Conservation (phyloP, 2,113 vertebrate species). For the Coryphaenoides rupestris region DNA sequence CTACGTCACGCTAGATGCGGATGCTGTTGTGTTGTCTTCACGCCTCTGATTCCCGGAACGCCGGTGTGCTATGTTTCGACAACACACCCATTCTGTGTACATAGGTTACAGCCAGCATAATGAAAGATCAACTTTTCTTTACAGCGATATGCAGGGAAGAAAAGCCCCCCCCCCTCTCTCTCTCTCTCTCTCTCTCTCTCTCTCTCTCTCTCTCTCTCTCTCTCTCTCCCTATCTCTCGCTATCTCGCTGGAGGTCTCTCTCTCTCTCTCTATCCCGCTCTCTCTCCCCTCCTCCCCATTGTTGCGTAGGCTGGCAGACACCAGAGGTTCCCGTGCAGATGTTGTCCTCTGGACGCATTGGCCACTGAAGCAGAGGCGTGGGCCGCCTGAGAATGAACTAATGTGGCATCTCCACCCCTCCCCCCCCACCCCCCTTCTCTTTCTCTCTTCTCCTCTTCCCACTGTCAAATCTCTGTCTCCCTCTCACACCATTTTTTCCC, state of each 20-base stretch:
- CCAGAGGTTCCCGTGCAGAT: constrained; percentile 16
- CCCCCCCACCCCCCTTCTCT: constrained; percentile 5
- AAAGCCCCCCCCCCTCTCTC: too few species aligned
- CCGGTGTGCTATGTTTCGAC: too few species aligned
- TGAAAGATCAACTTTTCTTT: too few species aligned
- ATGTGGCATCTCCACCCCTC: constrained; percentile 43
- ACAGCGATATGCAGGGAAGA: too few species aligned
- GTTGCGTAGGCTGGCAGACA: constrained; percentile 14
- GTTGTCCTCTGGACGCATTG: constrained; percentile 38
- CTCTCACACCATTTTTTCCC: constrained; percentile 16
- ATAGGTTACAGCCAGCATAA: too few species aligned
- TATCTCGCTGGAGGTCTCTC: constrained; percentile 16
- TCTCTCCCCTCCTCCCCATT: constrained; percentile 21
- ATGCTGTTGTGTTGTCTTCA: too few species aligned
- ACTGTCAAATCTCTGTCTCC: constrained; percentile 37
- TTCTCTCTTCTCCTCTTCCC: constrained; percentile 5
- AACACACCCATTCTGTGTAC: too few species aligned
- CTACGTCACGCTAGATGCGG: too few species aligned
- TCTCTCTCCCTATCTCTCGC: constrained; percentile 13
- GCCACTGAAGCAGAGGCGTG: constrained; percentile 21
- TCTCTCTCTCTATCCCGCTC: constrained; percentile 13
- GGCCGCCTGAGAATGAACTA: constrained; percentile 54
- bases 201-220: background rate
- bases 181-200: too few species aligned
- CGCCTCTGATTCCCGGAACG: too few species aligned